Evolutionary conservation across 2,113 vertebrate genomes (phyloP).

Genomic region (Heliornis fulica): DNA sequence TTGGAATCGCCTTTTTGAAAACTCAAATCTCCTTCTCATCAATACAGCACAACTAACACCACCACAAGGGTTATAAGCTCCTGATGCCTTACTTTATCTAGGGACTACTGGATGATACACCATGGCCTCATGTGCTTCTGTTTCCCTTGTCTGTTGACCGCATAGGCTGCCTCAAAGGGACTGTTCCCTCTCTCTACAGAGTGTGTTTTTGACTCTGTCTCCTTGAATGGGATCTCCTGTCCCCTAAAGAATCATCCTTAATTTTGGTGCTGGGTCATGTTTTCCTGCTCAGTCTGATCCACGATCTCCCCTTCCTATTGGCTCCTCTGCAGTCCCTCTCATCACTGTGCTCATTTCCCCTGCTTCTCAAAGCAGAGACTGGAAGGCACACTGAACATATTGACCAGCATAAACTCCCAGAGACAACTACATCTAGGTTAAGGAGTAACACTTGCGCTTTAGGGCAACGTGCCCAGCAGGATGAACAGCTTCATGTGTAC

Average conservation of each 20-base stretch:
- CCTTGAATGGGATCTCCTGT: not conserved
- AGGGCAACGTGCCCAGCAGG: not conserved
- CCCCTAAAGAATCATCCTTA: not conserved
- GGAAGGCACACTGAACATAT: not conserved
- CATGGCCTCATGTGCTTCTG: not conserved
- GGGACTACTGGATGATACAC: not conserved
- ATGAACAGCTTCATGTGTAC: not conserved
- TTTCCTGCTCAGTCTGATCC: not conserved
- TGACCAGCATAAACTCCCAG: not conserved
- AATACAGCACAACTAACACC: not conserved
- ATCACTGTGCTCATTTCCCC: not conserved
- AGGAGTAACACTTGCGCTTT: not conserved
- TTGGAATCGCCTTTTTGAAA: not conserved
- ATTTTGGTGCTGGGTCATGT: not conserved
- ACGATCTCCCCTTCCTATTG: fast-evolving
- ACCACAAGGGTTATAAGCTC: not conserved
- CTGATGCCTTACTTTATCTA: not conserved
- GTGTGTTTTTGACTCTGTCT: not conserved
- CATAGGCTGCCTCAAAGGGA: not conserved
- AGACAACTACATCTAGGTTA: not conserved
- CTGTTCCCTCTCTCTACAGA: not conserved
- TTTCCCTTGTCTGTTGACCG: not conserved
- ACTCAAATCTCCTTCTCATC: not conserved
- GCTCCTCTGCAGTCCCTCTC: not conserved
- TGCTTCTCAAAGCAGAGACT: not conserved